Evolutionary conservation across 2,113 vertebrate genomes (phyloP).

Genomic region (Monopterus albus): DNA sequence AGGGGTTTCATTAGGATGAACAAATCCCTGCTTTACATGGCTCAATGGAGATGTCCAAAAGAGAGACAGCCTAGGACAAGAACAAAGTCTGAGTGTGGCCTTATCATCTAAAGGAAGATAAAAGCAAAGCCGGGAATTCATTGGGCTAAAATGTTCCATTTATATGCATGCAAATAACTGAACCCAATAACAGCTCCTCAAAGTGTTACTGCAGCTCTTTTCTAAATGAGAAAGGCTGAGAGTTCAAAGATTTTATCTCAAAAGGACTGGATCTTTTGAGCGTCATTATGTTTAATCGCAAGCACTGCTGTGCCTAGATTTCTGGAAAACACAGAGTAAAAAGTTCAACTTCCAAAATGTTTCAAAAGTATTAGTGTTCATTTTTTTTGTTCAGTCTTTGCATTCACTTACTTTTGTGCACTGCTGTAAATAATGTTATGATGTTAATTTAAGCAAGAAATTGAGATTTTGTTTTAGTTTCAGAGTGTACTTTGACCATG

Average conservation of each 20-base stretch:
- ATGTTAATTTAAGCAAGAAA: too few species aligned
- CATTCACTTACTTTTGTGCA: neutral
- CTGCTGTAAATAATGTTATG: neutral
- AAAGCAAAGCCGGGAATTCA: slow-evolving; percentile 59
- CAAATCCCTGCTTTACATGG: slow-evolving; percentile 77
- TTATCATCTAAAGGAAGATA: slow-evolving; percentile 60
- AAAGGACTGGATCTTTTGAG: slow-evolving; percentile 40
- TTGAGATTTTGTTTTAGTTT: neutral
- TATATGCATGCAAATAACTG: slow-evolving; percentile 63
- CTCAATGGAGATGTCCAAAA: slow-evolving; percentile 72
- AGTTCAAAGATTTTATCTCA: slow-evolving; percentile 61
- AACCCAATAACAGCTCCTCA: slow-evolving; percentile 50
- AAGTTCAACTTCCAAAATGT: slow-evolving; percentile 13
- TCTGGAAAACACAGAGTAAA: slow-evolving; percentile 16
- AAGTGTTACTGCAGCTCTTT: slow-evolving; percentile 40
- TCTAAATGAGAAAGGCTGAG: slow-evolving; percentile 26
- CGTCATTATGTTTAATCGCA: slow-evolving; percentile 27
- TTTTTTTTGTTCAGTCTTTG: neutral
- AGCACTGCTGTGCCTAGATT: neutral
- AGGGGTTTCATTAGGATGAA: slow-evolving; percentile 76
- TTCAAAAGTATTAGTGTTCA: slow-evolving; percentile 8
- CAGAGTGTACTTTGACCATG: too few species aligned
- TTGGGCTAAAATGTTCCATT: slow-evolving; percentile 60
- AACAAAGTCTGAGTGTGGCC: slow-evolving; percentile 62
- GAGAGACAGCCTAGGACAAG: slow-evolving; percentile 44